Evolutionary conservation across 2,113 vertebrate genomes (phyloP).

Genomic region (Hyaena hyaena): DNA sequence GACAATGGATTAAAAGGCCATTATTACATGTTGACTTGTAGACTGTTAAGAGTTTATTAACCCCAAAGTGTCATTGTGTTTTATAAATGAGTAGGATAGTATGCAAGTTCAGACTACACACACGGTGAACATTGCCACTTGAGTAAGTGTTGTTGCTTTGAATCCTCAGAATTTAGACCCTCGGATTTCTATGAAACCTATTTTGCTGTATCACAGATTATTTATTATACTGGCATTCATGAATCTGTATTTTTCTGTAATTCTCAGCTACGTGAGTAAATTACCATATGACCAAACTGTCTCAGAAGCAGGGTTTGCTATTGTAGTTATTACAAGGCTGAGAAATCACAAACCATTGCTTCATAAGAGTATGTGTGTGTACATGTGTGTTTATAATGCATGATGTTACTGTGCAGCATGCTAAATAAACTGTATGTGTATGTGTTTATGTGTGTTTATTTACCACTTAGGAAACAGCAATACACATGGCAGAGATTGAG

Average conservation of each 20-base stretch:
- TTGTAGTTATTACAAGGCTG: not conserved
- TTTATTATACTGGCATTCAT: not conserved
- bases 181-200: not conserved
- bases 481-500: not conserved
- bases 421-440: not conserved
- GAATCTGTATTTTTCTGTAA: not conserved
- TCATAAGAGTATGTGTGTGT: not conserved
- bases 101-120: not conserved
- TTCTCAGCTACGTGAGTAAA: constrained; percentile 34
- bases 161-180: constrained; percentile 25
- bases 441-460: not conserved
- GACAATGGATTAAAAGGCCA: constrained; percentile 39
- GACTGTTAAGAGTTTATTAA: constrained; percentile 47
- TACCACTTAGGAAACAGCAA: not conserved
- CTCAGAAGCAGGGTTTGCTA: not conserved
- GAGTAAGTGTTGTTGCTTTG: not conserved
- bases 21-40: not conserved
- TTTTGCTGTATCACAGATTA: not conserved
- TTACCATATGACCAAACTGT: not conserved
- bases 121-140: not conserved
- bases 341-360: not conserved
- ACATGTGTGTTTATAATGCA: not conserved
- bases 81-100: not conserved
- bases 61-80: not conserved
- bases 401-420: not conserved